phyloP scores from a whole-genome alignment of 2,113 vertebrate species.

The Poicephalus gulielmi region DNA sequence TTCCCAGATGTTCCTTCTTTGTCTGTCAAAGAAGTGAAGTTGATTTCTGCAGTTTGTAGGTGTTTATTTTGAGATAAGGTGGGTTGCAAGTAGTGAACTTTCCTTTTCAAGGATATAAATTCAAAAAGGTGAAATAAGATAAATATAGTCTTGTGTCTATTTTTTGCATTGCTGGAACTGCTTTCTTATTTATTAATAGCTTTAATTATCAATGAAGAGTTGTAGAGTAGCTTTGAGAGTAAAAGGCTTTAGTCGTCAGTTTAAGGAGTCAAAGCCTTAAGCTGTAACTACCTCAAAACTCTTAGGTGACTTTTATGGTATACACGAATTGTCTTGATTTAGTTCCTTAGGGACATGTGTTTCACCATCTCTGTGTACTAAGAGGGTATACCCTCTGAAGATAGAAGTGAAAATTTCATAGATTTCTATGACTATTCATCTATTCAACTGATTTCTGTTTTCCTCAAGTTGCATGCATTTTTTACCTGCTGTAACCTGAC shows the following conservation, averaged over 20 bases:
- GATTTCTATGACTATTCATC: background rate
- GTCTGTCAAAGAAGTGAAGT: background rate
- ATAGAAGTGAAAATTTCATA: background rate
- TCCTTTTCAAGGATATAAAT: background rate
- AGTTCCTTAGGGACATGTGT: background rate
- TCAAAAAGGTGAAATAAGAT: background rate
- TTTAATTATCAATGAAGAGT: background rate
- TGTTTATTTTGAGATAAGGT: background rate
- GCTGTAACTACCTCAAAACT: background rate
- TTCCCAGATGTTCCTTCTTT: constrained; percentile 27
- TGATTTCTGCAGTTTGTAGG: background rate
- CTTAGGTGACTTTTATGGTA: background rate
- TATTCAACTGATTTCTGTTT: background rate
- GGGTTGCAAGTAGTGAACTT: background rate
- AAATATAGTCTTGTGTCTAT: background rate
- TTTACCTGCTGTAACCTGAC: background rate
- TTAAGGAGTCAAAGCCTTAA: background rate
- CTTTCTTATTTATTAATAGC: background rate
- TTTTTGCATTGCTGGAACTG: background rate
- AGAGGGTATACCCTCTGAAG: background rate
- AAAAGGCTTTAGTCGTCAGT: background rate
- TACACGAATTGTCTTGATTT: background rate
- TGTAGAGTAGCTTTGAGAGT: background rate
- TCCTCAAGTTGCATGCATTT: background rate
- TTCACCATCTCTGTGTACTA: background rate